phyloP scores from a whole-genome alignment of 2,888 invertebrate species.

The Zelleria hepariella region DNA sequence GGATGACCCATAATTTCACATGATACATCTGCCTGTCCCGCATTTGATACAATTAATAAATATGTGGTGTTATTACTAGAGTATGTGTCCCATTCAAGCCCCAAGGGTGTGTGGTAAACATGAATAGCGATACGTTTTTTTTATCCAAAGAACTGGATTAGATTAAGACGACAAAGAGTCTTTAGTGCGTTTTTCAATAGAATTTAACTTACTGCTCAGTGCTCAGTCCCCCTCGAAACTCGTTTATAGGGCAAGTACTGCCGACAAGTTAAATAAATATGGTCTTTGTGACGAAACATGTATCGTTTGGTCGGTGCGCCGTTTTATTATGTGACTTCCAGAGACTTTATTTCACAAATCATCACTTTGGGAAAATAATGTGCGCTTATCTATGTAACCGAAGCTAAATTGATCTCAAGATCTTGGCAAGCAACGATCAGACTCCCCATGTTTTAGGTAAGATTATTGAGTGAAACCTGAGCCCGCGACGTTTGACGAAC shows the following conservation, averaged over 20 bases:
- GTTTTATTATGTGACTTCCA: too few relatives aligned
- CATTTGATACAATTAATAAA: conserved; percentile 38
- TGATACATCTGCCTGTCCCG: conserved; percentile 45
- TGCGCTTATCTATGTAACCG: too few relatives aligned
- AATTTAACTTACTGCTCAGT: not conserved
- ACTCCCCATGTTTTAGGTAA: too few relatives aligned
- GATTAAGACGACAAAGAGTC: conserved; percentile 37
- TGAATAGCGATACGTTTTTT: conserved; percentile 28
- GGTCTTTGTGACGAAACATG: not conserved
- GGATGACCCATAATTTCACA: conserved; percentile 22
- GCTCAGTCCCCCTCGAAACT: conserved; percentile 9
- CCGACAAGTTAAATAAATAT: conserved; percentile 11
- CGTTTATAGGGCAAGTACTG: conserved; percentile 4
- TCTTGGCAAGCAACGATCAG: too few relatives aligned
- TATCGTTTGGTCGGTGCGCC: not conserved
- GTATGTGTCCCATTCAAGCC: conserved; percentile 26
- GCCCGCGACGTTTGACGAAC: too few relatives aligned
- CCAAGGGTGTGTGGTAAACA: conserved; percentile 47
- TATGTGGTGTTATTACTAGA: conserved; percentile 35
- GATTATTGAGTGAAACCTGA: too few relatives aligned
- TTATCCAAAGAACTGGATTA: conserved; percentile 44
- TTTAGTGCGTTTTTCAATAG: conserved; percentile 4
- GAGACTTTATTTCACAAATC: too few relatives aligned
- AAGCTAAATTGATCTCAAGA: too few relatives aligned
- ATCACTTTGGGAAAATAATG: too few relatives aligned